phyloP scores from a whole-genome alignment of 2,113 vertebrate species.

The Plestiodon gilberti region DNA sequence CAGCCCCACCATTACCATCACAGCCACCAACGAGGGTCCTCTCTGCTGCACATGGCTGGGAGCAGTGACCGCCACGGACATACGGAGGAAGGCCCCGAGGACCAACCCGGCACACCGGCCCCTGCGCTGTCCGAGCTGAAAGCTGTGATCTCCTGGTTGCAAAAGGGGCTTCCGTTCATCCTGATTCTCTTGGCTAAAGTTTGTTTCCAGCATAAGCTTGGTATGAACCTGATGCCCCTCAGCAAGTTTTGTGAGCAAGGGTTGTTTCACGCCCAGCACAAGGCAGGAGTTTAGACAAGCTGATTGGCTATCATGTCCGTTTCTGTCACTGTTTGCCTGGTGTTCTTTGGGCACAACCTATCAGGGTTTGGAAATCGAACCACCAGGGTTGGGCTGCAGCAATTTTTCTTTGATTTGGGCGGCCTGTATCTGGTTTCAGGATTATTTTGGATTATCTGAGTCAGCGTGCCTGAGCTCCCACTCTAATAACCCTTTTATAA shows the following conservation, averaged over 20 bases:
- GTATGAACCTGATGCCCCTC: constrained; percentile 67
- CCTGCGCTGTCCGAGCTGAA: constrained; percentile 93
- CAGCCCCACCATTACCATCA: constrained; percentile 84
- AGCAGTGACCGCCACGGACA: constrained; percentile 83
- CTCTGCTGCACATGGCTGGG: constrained; percentile 89
- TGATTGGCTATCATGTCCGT: neutral
- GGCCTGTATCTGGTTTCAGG: too few species aligned
- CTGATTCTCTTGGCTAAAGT: constrained; percentile 94
- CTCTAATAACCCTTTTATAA: too few species aligned
- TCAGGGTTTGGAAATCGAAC: neutral
- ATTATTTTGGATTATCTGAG: too few species aligned
- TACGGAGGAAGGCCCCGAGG: constrained; percentile 81
- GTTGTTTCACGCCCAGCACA: too few species aligned
- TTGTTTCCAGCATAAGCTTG: constrained; percentile 97
- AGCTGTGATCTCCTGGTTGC: constrained; percentile 91
- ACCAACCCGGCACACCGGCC: constrained; percentile 85
- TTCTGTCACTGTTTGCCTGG: neutral
- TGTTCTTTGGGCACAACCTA: neutral
- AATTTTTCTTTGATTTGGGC: too few species aligned
- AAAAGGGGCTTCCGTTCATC: constrained; percentile 97
- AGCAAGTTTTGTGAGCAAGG: neutral
- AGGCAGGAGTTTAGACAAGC: neutral
- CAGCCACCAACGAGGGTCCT: constrained; percentile 82
- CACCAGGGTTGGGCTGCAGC: too few species aligned
- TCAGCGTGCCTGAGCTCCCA: too few species aligned